These are phyloP conservation scores for Panulirus ornatus DNA, from an alignment of 1,140 invertebrate genomes.

Conservation along the genomic window DNA sequence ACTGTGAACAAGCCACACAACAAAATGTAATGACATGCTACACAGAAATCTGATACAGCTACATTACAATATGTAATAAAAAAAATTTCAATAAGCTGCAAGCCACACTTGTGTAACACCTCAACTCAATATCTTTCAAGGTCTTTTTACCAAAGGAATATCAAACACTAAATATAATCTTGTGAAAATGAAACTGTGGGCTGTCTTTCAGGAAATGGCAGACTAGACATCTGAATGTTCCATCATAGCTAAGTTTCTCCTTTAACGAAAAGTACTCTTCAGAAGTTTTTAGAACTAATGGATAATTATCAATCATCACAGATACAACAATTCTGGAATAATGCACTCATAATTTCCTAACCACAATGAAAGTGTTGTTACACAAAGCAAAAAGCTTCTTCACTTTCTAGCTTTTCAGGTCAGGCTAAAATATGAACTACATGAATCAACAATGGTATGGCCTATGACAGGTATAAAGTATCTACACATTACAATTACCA, in stretches of 20 bases:
- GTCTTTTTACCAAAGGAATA: background rate
- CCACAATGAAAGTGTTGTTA: background rate
- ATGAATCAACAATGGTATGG: conserved; percentile 52
- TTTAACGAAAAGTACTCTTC: conserved; percentile 28
- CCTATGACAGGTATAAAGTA: conserved; percentile 6
- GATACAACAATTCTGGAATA: conserved; percentile 70
- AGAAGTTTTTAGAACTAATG: conserved; percentile 37
- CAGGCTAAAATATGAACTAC: conserved; percentile 36
- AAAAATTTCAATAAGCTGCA: too few species aligned
- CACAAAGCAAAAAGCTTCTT: conserved; percentile 26
- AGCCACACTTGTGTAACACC: conserved; percentile 5
- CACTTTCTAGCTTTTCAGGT: conserved; percentile 1
- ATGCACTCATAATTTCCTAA: conserved; percentile 20
- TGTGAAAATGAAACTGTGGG: conserved; percentile 7
- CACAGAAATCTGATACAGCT: background rate
- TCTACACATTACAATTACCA: conserved; percentile 10
- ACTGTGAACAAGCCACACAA: conserved; percentile 1
- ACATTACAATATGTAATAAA: background rate
- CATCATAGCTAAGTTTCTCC: conserved; percentile 22
- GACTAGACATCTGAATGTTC: conserved; percentile 56
- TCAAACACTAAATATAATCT: background rate
- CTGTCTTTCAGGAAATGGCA: conserved; percentile 37
- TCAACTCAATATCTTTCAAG: background rate
- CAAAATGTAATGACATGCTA: background rate
- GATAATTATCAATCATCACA: conserved; percentile 65